Percentiles rank a stretch among this genome's conserved stretches.
phyloP scores from a whole-genome alignment of 2,113 vertebrate genomes.

The Strix aluco region DNA sequence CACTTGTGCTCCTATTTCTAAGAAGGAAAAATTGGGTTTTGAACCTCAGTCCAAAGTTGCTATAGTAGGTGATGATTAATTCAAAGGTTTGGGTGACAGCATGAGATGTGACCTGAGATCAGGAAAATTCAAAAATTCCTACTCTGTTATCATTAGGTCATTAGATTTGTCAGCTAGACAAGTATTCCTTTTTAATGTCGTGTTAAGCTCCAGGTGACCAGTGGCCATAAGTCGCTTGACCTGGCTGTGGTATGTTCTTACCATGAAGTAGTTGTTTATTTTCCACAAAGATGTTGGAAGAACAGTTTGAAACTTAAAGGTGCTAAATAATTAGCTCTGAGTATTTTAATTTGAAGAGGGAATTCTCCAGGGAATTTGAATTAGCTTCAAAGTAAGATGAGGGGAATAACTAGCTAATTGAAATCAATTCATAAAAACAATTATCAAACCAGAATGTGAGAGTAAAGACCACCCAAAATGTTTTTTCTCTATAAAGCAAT shows the following conservation, averaged over 20 bases:
- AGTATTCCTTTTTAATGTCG: neutral
- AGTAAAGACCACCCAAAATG: neutral
- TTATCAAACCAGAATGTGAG: neutral
- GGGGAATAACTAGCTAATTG: neutral
- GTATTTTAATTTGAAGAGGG: neutral
- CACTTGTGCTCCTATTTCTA: neutral
- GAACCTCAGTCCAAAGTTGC: neutral
- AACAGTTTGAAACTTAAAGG: neutral
- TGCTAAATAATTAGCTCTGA: neutral
- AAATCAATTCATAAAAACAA: neutral
- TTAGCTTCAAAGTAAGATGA: neutral
- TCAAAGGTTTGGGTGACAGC: neutral
- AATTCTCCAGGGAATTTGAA: neutral
- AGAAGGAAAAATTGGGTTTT: neutral
- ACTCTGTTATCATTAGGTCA: neutral
- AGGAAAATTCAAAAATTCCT: neutral
- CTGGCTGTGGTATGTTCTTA: neutral
- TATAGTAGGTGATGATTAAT: neutral
- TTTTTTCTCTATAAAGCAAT: neutral
- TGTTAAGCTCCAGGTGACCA: neutral
- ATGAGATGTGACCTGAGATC: neutral
- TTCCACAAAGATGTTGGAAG: neutral
- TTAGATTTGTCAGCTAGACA: neutral
- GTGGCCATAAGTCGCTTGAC: neutral
- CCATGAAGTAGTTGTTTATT: neutral